These are phyloP conservation scores for Dendrophyllia cribrosa DNA, from an alignment of 64 coral and sea anemone species.

Conservation along the genomic window DNA sequence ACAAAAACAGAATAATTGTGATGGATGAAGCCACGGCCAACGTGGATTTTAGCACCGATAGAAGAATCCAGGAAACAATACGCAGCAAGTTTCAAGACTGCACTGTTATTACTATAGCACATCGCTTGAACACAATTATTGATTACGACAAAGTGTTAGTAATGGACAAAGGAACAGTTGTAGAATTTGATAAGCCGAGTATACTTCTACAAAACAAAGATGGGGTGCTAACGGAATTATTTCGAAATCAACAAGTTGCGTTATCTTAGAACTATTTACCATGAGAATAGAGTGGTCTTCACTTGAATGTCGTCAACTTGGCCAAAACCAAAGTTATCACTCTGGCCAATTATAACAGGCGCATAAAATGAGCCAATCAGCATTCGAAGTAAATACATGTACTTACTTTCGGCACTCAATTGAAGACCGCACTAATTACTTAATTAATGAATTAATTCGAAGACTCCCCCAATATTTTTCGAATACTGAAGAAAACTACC, in stretches of 20 bases:
- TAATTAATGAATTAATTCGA: no score
- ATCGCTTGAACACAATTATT: constrained; percentile 94
- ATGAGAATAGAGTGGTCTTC: no score
- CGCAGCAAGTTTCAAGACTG: constrained; percentile 89
- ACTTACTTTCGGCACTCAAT: no score
- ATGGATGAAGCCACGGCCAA: constrained; percentile 97
- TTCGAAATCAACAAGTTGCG: constrained; percentile 87
- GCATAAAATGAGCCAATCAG: no score
- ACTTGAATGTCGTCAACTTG: no score
- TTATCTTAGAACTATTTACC: constrained; percentile 44
- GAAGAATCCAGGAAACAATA: constrained; percentile 92
- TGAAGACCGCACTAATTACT: no score
- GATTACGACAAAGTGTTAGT: constrained; percentile 96
- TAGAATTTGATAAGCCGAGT: constrained; percentile 86
- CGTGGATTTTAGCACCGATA: constrained; percentile 93
- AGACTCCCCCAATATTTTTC: no score
- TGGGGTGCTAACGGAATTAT: constrained; percentile 85
- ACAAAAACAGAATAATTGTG: constrained; percentile 93
- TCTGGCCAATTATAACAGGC: no score
- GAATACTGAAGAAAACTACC: no score
- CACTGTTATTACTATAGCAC: constrained; percentile 96
- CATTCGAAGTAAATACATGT: no score
- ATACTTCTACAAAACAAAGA: constrained; percentile 71
- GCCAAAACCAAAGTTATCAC: no score
- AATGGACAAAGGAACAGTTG: constrained; percentile 83